Evolutionary conservation across 2,888 invertebrate genomes (phyloP), one percentile per base, ranked within the genome.

Genomic region (Micoletzkya japonica): DNA sequence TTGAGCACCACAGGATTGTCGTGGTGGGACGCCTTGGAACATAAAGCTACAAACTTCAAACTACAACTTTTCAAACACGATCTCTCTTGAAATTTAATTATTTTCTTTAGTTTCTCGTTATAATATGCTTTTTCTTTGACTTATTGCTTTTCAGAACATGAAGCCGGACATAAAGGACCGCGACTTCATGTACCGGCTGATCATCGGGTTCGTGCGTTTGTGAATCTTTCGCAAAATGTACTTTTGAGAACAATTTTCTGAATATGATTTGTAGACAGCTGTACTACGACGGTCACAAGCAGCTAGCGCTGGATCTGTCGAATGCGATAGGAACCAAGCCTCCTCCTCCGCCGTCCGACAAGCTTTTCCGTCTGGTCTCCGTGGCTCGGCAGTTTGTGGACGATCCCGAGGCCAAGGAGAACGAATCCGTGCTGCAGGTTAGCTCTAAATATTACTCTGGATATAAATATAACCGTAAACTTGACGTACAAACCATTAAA

Each of bases 241-340:
- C 39, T 39, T 39, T 39, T 39, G 17, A 39, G 10, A 7, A 52
- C 24, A 36, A 34, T 24, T 34, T 34, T 10, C 36, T 7, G 20
- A 10, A 17, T 58, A 30, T 10, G 34, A 7, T 36, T 26, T 54
- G 4, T 37, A 98, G 98, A 83, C 98, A 98, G 87, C 88, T 99
- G 67, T 94, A 93, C 87, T 97, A 98, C 85, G 98, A 98, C 90
- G 97, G 97, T 0, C 92, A 94, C 86, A 94, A 95, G 86, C 91
- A 91, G n/a, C 89, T 96, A 63, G 97, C 95, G 0, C 91, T 93
- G 0, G 91, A 91, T 63, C 87, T 98, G 71, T 91, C 94, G 0
- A 90, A 91, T 67, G 89, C 92, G 39, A 68, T 82, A 7, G 92
- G 94, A 0, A 92, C 94, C 83, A 92, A 94, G 0, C 93, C 95